A percentile compares a stretch with the other conserved stretches of the same genome.
Conservation (phyloP, 2,888 invertebrate species). For the Nephrotoma appendiculata region DNA sequence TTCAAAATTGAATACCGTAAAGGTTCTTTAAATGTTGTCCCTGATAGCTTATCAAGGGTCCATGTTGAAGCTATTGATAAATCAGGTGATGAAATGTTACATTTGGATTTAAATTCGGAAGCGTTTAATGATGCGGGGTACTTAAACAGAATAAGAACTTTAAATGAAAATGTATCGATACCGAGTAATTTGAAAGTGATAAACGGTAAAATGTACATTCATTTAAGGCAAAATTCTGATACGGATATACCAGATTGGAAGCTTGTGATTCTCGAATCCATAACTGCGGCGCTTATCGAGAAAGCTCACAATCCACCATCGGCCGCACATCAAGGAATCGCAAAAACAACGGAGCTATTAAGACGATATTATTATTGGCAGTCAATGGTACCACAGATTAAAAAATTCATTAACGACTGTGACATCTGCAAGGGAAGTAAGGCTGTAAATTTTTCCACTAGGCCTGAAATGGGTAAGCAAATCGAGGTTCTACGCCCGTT, state of each 20-base stretch:
- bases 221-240: neutral
- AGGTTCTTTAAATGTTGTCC: neutral
- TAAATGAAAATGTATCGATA: neutral
- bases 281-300: neutral
- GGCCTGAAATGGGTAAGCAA: neutral
- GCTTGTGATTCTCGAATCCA: neutral
- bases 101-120: neutral
- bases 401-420: neutral
- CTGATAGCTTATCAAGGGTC: neutral
- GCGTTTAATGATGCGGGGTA: neutral
- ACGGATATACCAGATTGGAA: too few relatives aligned
- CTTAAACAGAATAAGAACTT: neutral
- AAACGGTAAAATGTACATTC: too few relatives aligned
- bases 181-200: too few relatives aligned
- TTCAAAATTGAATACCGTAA: neutral
- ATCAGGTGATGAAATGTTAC: neutral
- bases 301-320: neutral
- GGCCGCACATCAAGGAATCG: neutral
- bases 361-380: neutral
- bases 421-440: neutral
- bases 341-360: neutral
- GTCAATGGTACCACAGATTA: neutral
- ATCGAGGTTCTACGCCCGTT: neutral
- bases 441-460: neutral
- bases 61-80: neutral